Evolutionary conservation across 2,888 invertebrate genomes (phyloP), one percentile per base, ranked within the genome.

Genomic region (Ceriagrion tenellum): DNA sequence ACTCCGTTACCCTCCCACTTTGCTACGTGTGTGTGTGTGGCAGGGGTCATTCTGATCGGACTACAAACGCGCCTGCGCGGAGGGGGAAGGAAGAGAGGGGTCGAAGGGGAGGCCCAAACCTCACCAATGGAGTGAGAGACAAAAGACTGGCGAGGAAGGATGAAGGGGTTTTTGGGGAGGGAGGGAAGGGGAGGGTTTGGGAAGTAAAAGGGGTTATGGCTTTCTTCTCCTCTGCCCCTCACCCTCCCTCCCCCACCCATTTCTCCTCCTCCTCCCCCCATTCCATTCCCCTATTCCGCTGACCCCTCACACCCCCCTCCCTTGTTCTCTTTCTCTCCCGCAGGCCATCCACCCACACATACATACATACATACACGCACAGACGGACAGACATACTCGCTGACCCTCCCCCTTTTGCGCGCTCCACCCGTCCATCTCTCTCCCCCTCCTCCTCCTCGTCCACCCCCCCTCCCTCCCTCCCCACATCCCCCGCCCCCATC

Each of bases 91-190:
- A 26, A 13, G 35, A 8, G 47, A 47, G 47, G 47, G 8, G 47
- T 47, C 8, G 2, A 8, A 8, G 47, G 47, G 47, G 47, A 8
- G 47, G 2, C 47, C 47, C 47, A 47, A 93, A 93, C 93, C 93
- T 93, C 93, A 93, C 93, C 93, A 93, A 93, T 93, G 93, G 93
- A 93, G 69, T 93, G 93, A 93, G 93, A 93, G 93, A 93, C 93
- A 93, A 93, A 93, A 93, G 93, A 93, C 93, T 93, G 91, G 88
- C 88, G 88, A 88, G 91, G 91, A 91, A 91, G 91, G 91, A 91
- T 63, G 91, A 91, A 91, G 91, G 91, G 91, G 47, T 47, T 63
- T 91, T 91, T 91, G 35, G 40, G 93, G 69, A 10, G 89, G 47
- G 55, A 55, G 12, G 55, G n/a, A 47, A n/a, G 69, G 93, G 74